Conservation (phyloP, 2,797 vertebrate species). For the Ptychadena robeensis region DNA sequence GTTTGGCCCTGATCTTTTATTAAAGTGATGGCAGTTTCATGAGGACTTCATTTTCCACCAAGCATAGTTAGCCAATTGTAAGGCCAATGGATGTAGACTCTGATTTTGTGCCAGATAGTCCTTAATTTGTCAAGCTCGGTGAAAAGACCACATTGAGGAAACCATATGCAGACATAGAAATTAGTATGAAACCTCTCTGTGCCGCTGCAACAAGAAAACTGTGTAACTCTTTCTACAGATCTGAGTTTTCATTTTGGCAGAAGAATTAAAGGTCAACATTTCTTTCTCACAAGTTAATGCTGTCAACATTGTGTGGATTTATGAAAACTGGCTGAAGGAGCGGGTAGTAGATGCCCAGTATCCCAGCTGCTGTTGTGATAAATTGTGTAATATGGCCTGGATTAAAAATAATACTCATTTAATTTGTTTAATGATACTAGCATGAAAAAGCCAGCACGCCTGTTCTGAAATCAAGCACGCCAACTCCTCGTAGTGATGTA, state of each 20-base stretch:
- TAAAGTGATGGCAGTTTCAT: constrained; percentile 57
- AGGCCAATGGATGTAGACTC: constrained; percentile 37
- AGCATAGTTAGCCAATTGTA: constrained; percentile 47
- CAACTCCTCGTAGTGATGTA: constrained; percentile 85
- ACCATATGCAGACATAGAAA: constrained; percentile 51
- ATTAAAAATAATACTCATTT: constrained; percentile 81
- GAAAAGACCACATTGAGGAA: constrained; percentile 55
- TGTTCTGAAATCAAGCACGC: constrained; percentile 88
- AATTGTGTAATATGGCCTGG: constrained; percentile 77
- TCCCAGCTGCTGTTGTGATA: constrained; percentile 78
- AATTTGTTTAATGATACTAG: constrained; percentile 84
- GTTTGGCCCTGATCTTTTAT: constrained; percentile 27
- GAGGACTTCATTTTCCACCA: constrained; percentile 41
- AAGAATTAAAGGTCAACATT: constrained; percentile 73
- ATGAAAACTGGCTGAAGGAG: constrained; percentile 74
- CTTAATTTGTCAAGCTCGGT: constrained; percentile 49
- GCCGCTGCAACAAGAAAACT: constrained; percentile 37
- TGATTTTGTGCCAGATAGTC: constrained; percentile 45
- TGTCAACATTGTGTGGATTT: constrained; percentile 75
- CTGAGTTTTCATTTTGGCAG: constrained; percentile 70
- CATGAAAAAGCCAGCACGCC: constrained; percentile 94
- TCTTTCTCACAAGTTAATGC: constrained; percentile 74
- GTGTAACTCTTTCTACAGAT: constrained; percentile 59
- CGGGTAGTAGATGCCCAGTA: constrained; percentile 71
- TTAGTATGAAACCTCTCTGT: constrained; percentile 40